phyloP scores from a whole-genome alignment of 2,113 vertebrate species.

The Cynoglossus semilaevis region DNA sequence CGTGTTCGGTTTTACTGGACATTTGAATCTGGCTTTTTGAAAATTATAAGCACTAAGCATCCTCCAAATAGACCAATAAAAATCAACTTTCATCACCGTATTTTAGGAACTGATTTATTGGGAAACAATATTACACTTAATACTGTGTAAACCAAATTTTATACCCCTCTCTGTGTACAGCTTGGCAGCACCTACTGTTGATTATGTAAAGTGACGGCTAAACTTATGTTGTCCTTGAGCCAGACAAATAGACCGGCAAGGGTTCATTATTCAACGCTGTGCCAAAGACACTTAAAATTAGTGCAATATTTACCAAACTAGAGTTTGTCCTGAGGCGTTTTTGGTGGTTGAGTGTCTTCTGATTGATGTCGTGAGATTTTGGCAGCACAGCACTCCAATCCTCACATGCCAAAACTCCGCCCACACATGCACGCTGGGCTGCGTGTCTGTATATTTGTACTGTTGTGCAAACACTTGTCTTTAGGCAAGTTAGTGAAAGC shows the following conservation, averaged over 20 bases:
- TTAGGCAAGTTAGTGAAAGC: not conserved
- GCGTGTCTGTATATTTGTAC: not conserved
- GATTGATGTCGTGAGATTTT: conserved; percentile 11
- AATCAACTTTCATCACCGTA: conserved; percentile 3
- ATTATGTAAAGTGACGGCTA: conserved; percentile 49
- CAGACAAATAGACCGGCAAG: conserved; percentile 20
- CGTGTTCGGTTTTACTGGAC: conserved; percentile 39
- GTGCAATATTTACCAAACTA: conserved; percentile 24
- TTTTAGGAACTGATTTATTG: conserved; percentile 33
- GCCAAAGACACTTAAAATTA: conserved; percentile 15
- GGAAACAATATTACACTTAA: conserved; percentile 6
- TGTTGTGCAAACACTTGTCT: not conserved
- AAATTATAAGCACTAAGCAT: conserved; percentile 34
- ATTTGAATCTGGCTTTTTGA: conserved; percentile 24
- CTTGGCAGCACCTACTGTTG: conserved; percentile 31
- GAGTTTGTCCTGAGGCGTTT: conserved; percentile 11
- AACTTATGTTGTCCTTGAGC: conserved; percentile 20
- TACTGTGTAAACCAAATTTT: conserved; percentile 45
- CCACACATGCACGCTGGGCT: conserved; percentile 16
- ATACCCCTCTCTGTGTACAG: conserved; percentile 13
- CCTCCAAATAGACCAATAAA: conserved; percentile 16
- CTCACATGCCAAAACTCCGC: conserved; percentile 1
- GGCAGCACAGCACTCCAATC: conserved; percentile 8
- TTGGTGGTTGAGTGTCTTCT: conserved; percentile 14
- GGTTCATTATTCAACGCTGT: conserved; percentile 23